phyloP scores from a whole-genome alignment of 2,113 vertebrate species.

The Marmota monax region DNA sequence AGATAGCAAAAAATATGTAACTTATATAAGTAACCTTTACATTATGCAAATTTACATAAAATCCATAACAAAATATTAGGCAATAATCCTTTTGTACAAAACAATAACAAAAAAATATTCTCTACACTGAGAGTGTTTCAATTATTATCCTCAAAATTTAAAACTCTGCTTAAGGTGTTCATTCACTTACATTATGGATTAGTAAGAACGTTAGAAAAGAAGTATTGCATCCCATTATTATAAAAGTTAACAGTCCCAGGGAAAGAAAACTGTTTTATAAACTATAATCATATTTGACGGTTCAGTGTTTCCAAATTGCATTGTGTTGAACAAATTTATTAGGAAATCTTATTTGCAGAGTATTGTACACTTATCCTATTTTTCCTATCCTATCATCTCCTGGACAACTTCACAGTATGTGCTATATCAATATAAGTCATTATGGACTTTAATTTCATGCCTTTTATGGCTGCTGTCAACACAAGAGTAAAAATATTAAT shows the following conservation, averaged over 20 bases:
- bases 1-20: neutral
- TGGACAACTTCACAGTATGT: constrained; percentile 44
- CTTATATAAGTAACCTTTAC: neutral
- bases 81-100: neutral
- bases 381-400: constrained; percentile 10
- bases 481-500: constrained; percentile 63
- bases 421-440: constrained; percentile 61
- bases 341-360: neutral
- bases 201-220: neutral
- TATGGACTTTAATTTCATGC: constrained; percentile 48
- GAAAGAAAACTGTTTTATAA: constrained; percentile 39
- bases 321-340: neutral
- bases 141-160: neutral
- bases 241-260: neutral
- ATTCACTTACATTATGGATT: constrained; percentile 9
- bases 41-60: neutral
- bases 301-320: neutral
- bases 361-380: neutral
- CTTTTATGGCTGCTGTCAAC: constrained; percentile 75
- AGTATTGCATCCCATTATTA: neutral
- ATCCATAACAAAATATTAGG: neutral
- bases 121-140: neutral
- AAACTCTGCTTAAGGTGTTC: neutral
- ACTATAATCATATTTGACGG: neutral
- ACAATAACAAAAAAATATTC: constrained; percentile 7